phyloP scores from a whole-genome alignment of 2,113 vertebrate species.

The Martes martes region DNA sequence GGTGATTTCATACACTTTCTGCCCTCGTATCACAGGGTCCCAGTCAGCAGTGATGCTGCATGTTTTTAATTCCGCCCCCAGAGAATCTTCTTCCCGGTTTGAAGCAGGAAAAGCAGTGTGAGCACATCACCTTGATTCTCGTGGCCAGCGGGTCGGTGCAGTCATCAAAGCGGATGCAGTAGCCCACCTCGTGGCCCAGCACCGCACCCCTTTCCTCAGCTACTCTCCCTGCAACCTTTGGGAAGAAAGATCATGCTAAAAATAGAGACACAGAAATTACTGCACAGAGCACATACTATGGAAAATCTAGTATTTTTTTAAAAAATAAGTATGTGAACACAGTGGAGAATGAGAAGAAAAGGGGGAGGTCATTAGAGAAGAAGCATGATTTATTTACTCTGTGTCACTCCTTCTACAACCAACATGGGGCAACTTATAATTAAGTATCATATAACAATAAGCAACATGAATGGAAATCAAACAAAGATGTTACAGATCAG shows the following conservation, averaged over 20 bases:
- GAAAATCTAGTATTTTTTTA: not conserved
- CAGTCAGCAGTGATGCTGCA: not conserved
- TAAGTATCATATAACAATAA: not conserved
- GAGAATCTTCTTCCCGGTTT: not conserved
- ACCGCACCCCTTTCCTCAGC: slow-evolving; percentile 95
- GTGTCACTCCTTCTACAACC: not conserved
- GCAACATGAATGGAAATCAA: slow-evolving; percentile 16
- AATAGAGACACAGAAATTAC: slow-evolving; percentile 60
- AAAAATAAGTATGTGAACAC: not conserved
- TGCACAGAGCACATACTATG: not conserved
- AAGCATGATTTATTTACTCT: not conserved
- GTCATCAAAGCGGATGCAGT: slow-evolving; percentile 98
- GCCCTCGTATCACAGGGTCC: not conserved
- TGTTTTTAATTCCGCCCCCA: not conserved
- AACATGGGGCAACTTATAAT: not conserved
- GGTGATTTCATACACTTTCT: not conserved
- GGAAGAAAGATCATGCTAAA: slow-evolving; percentile 64
- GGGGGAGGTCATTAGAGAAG: not conserved
- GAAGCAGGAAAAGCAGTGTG: not conserved
- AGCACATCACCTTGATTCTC: slow-evolving; percentile 92
- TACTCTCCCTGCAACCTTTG: slow-evolving; percentile 93
- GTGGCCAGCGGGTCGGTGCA: slow-evolving; percentile 93
- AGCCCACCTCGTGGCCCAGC: slow-evolving; percentile 97
- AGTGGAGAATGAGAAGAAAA: slow-evolving; percentile 20
- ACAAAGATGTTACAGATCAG: not conserved